A percentile compares a stretch with the other conserved stretches of the same genome.
Conservation (phyloP, 1,140 invertebrate genomes). For the Platyscapa corneri region DNA sequence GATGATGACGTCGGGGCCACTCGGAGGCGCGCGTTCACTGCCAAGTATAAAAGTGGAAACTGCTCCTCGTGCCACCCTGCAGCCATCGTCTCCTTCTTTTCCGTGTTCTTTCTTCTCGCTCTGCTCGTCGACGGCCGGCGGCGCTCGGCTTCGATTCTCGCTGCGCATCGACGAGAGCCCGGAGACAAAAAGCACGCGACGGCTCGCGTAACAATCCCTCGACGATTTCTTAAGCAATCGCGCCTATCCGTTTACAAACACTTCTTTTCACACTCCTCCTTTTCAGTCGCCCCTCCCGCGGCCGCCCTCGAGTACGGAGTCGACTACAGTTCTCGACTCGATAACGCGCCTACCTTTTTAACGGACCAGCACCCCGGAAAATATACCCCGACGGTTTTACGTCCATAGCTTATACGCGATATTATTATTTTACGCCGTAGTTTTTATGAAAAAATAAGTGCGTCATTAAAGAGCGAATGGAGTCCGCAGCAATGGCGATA, state of each 20-base stretch:
- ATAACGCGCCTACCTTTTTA: not conserved
- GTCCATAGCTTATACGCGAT: not conserved
- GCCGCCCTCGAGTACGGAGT: no score
- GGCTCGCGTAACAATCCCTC: no score
- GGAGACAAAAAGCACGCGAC: not conserved
- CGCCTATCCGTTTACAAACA: not conserved
- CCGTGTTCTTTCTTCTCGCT: not conserved
- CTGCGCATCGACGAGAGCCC: not conserved
- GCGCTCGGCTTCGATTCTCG: not conserved
- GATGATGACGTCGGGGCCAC: not conserved
- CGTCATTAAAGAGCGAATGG: not conserved
- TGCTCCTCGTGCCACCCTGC: conserved; percentile 1
- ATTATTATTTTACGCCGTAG: not conserved
- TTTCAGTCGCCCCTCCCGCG: no score
- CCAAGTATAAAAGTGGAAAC: conserved; percentile 39
- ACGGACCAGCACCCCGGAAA: not conserved
- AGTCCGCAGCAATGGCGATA: not conserved
- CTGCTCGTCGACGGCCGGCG: not conserved
- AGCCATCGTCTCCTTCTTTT: not conserved
- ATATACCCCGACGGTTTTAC: not conserved
- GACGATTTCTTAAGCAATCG: not conserved
- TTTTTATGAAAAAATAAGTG: conserved; percentile 9
- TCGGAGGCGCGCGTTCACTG: not conserved
- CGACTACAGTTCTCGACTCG: not conserved
- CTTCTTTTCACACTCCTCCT: not conserved